These are phyloP conservation scores for Dicaeum eximium DNA, from an alignment of 2,113 vertebrate species.

Conservation along the genomic window DNA sequence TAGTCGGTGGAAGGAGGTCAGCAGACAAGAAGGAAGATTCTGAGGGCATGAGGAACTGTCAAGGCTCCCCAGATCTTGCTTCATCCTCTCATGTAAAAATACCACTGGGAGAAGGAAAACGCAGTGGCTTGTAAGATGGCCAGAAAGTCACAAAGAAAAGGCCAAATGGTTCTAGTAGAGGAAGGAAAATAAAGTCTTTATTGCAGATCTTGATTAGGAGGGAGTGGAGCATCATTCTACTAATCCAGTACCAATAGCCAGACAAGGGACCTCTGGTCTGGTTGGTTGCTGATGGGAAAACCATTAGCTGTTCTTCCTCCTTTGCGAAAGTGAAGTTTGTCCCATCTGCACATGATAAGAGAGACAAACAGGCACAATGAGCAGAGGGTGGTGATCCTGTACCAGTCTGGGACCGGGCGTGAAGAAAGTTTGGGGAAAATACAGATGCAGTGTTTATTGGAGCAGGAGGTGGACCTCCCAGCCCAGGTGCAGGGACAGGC, in stretches of 20 bases:
- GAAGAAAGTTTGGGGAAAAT: background rate
- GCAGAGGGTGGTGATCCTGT: background rate
- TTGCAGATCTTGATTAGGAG: background rate
- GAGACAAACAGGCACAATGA: background rate
- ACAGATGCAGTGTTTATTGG: background rate
- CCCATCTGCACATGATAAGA: background rate
- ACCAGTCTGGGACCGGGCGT: background rate
- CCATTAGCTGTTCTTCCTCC: background rate
- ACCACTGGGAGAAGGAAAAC: background rate
- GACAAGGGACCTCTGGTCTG: background rate
- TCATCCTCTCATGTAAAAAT: background rate
- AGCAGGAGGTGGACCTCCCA: background rate
- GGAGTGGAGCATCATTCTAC: background rate
- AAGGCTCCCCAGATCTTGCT: background rate
- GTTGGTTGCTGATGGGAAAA: background rate
- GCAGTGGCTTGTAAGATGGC: background rate
- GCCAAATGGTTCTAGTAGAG: background rate
- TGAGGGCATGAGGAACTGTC: background rate
- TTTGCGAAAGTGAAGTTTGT: background rate
- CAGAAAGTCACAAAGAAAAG: background rate
- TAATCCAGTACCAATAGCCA: background rate
- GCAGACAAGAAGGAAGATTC: background rate
- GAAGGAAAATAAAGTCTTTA: background rate
- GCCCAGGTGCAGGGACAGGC: background rate
- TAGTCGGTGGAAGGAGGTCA: background rate